Conservation (phyloP, 53 echinoderm and acorn worm genomes). For the Stichopus horrens region DNA sequence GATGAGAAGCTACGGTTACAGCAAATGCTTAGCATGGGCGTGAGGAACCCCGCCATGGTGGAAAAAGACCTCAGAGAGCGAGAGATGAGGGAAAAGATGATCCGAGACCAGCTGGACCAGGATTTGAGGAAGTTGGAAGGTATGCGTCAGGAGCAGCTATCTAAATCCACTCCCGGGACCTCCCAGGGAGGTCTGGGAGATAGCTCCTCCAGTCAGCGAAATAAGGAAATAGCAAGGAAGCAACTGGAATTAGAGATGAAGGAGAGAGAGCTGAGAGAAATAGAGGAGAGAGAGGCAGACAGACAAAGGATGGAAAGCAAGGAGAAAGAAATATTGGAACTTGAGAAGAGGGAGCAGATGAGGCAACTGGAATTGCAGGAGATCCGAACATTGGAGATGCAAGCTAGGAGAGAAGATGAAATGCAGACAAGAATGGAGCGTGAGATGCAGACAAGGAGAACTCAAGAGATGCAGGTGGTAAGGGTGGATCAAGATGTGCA, state of each 20-base stretch:
- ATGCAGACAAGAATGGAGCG: constrained; percentile 10
- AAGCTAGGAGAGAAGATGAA: constrained; percentile 20
- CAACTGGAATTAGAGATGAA: not conserved
- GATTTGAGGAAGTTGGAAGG: constrained; percentile 21
- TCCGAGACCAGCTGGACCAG: constrained; percentile 25
- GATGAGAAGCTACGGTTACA: constrained; percentile 6
- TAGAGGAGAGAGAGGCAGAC: constrained; percentile 38
- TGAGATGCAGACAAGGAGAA: not conserved
- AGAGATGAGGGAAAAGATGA: constrained; percentile 21
- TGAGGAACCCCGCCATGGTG: not conserved
- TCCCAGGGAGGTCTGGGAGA: not conserved
- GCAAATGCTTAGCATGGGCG: not conserved
- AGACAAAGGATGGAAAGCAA: constrained; percentile 13
- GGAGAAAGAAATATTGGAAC: constrained; percentile 25
- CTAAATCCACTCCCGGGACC: not conserved
- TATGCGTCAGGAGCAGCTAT: not conserved
- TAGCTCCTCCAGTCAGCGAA: not conserved
- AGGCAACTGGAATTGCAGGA: not conserved
- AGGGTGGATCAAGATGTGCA: constrained; percentile 7
- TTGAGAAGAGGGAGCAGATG: not conserved
- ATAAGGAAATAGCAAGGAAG: not conserved
- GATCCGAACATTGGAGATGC: not conserved
- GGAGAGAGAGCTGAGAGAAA: constrained; percentile 28
- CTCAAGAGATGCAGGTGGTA: not conserved
- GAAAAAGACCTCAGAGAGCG: constrained; percentile 23